Conservation (phyloP, 1,140 invertebrate genomes). For the Drosophila sechellia region DNA sequence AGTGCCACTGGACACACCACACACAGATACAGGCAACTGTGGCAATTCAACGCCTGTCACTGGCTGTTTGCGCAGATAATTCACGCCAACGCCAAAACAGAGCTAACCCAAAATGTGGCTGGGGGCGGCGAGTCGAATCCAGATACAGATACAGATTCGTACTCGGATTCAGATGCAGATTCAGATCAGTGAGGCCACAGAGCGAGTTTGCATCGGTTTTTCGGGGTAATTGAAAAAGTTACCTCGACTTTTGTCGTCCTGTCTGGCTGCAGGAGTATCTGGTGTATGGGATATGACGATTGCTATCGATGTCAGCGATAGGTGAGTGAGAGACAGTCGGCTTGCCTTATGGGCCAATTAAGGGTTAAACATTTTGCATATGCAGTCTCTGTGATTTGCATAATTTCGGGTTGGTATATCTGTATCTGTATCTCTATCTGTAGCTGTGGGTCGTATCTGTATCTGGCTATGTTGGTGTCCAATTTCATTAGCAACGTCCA, state of each 20-base stretch:
- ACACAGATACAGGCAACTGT: slow-evolving; percentile 32
- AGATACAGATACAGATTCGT: neutral
- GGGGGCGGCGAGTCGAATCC: slow-evolving; percentile 5
- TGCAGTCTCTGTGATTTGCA: slow-evolving; percentile 74
- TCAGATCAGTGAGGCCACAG: slow-evolving; percentile 35
- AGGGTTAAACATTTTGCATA: slow-evolving; percentile 81
- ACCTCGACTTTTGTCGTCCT: slow-evolving; percentile 24
- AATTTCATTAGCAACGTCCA: slow-evolving; percentile 78
- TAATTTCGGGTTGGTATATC: slow-evolving; percentile 65
- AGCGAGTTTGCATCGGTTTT: slow-evolving; percentile 22
- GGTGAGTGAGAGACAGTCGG: slow-evolving; percentile 62
- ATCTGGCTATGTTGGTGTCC: slow-evolving; percentile 67
- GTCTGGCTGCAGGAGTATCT: slow-evolving; percentile 20
- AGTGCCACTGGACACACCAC: slow-evolving; percentile 69
- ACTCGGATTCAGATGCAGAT: slow-evolving; percentile 18
- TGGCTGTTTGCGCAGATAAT: slow-evolving; percentile 80
- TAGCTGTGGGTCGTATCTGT: slow-evolving; percentile 8
- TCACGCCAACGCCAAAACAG: slow-evolving; percentile 70
- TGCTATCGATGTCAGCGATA: slow-evolving; percentile 76
- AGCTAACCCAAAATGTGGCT: neutral
- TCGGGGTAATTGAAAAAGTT: slow-evolving; percentile 77
- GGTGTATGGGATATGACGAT: slow-evolving; percentile 46
- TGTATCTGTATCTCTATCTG: neutral
- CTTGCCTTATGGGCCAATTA: slow-evolving; percentile 69
- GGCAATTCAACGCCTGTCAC: slow-evolving; percentile 80